Conservation (phyloP, 2,797 vertebrate species). For the Artibeus lituratus region DNA sequence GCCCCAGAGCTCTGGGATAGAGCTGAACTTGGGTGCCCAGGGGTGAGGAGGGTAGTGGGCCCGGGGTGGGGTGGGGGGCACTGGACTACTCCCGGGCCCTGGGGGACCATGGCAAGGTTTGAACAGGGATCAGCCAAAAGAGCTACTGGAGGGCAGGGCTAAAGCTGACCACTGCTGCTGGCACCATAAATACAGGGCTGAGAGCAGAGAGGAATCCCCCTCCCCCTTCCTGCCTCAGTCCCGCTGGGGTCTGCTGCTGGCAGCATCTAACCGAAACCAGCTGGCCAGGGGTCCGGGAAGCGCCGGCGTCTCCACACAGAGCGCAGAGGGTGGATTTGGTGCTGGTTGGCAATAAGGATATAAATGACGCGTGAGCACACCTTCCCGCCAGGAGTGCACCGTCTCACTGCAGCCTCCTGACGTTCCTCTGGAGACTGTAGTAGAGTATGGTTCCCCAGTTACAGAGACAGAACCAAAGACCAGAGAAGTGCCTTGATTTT, state of each 20-base stretch:
- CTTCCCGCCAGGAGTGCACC: no score
- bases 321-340: background rate
- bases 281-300: background rate
- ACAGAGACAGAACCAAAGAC: background rate
- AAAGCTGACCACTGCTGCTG: background rate
- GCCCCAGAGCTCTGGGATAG: background rate
- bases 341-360: background rate
- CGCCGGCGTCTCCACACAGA: background rate
- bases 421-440: background rate
- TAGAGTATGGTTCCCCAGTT: background rate
- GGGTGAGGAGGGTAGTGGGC: rapidly evolving
- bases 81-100: background rate
- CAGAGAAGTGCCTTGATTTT: background rate
- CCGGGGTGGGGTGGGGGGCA: no score
- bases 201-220: no score
- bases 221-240: background rate
- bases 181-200: background rate
- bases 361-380: no score
- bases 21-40: background rate
- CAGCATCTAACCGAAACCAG: background rate
- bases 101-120: background rate
- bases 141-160: background rate
- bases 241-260: background rate
- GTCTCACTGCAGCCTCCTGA: background rate
- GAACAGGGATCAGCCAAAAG: no score